Percentiles rank a stretch among this genome's conserved stretches.
phyloP scores from a whole-genome alignment of 2,797 vertebrate species.

The Atherinosoma microstoma region DNA sequence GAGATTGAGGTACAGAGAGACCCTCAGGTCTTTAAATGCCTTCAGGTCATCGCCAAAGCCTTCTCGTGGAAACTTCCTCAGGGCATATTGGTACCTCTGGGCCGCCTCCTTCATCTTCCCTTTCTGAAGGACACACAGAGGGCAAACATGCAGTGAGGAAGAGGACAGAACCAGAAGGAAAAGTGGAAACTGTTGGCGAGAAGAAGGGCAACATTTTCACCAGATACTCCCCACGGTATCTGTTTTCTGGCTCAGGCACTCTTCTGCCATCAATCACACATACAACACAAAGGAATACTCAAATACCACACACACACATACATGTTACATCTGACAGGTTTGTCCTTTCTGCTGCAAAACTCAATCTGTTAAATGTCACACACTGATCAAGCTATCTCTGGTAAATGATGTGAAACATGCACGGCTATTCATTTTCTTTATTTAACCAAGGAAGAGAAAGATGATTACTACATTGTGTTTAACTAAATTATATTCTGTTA shows the following conservation, averaged over 20 bases:
- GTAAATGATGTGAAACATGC: slow-evolving; percentile 34
- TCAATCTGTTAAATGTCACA: slow-evolving; percentile 75
- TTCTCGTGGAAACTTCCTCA: slow-evolving; percentile 97
- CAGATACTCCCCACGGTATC: slow-evolving; percentile 47
- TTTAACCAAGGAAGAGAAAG: slow-evolving; percentile 33
- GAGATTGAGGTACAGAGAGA: slow-evolving; percentile 95
- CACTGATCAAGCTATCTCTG: slow-evolving; percentile 65
- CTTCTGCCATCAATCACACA: slow-evolving; percentile 71
- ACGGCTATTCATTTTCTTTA: slow-evolving; percentile 43
- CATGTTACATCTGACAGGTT: slow-evolving; percentile 43
- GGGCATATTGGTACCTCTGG: slow-evolving; percentile 96
- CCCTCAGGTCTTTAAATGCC: slow-evolving; percentile 94
- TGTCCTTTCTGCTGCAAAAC: slow-evolving; percentile 62
- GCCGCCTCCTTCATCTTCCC: slow-evolving; percentile 99
- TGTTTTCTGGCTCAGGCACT: slow-evolving; percentile 32
- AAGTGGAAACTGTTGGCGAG: not conserved
- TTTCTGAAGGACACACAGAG: slow-evolving; percentile 86
- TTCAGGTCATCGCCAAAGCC: slow-evolving; percentile 98
- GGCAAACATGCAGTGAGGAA: slow-evolving; percentile 45
- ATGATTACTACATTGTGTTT: slow-evolving; percentile 22
- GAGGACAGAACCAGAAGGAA: slow-evolving; percentile 40
- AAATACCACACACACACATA: slow-evolving; percentile 10
- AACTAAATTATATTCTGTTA: slow-evolving; percentile 24
- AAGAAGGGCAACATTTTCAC: slow-evolving; percentile 22
- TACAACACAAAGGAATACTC: slow-evolving; percentile 16